Conservation (phyloP, 2,113 vertebrate genomes). For the Gobiocypris rarus region DNA sequence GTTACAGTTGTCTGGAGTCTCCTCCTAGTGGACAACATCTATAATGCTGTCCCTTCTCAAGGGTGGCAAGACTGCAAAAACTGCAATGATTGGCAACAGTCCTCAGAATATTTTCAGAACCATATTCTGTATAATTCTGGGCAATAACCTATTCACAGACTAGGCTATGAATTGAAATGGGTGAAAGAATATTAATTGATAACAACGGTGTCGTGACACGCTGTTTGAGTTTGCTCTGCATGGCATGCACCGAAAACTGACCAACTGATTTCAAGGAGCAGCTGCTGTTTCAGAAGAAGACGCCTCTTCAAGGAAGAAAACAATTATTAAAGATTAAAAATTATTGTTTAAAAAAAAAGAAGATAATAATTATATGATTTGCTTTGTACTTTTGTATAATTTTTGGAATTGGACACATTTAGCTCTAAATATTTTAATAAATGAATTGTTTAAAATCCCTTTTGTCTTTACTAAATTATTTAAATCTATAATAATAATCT, state of each 20-base stretch:
- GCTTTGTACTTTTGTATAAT: too few relatives aligned
- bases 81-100: constrained; percentile 52
- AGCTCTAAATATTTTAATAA: too few relatives aligned
- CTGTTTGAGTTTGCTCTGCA: constrained; percentile 65
- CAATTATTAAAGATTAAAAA: too few relatives aligned
- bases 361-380: too few relatives aligned
- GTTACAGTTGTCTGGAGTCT: constrained; percentile 59
- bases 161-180: constrained; percentile 39
- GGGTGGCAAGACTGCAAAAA: constrained; percentile 50
- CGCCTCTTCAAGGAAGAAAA: too few relatives aligned
- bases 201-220: constrained; percentile 60
- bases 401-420: too few relatives aligned
- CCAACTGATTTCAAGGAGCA: constrained; percentile 50
- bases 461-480: too few relatives aligned
- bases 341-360: too few relatives aligned
- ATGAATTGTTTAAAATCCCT: too few relatives aligned
- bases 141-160: not conserved
- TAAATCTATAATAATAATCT: too few relatives aligned
- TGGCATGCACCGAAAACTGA: constrained; percentile 64
- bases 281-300: constrained; percentile 12
- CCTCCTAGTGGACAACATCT: constrained; percentile 53
- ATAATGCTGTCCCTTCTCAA: constrained; percentile 55
- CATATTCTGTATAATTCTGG: not conserved
- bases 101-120: not conserved
- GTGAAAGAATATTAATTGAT: constrained; percentile 71